Evolutionary conservation across 1,140 invertebrate species (phyloP), one percentile per base, ranked within the genome.

Genomic region (Ladona fulva): DNA sequence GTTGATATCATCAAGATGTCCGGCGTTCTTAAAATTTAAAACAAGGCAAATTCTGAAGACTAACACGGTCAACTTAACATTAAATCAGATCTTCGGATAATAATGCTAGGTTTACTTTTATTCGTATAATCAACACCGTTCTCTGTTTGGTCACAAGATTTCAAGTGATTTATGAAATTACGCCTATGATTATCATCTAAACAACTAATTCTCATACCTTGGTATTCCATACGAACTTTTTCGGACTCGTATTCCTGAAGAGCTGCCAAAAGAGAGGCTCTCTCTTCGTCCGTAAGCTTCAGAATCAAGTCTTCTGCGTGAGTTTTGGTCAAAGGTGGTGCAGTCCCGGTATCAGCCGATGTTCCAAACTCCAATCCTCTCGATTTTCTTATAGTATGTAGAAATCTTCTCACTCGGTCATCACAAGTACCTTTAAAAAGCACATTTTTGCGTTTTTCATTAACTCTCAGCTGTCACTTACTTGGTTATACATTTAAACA

Each of bases 221-320:
- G 91, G 82, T 90, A 93, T 82, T 90, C 89, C 77, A 90, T 90
- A 84, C 92, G 93, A 24, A 89, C 87, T 82, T 89, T 86, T 79
- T 90, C 89, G 0, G 92, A 92, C 83, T 93, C 88, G 82, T 88
- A 92, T 83, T 92, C 90, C 80, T 92, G 89, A 24, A 94, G 82
- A 0, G 91, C 90, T 24, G 84, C 82, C 74, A 90, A 86, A 24
- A 94, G 85, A 42, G 90, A 83, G 79, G 87, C 87, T 79, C 92
- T 86, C 82, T 93, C 92, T 78, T 92, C 91, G 22, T 87, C 84
- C 24, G 89, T 92, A 24, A 93, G 84, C 81, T 89, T 89, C 6
- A 90, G 81, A 1, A 90, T 88, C n/a, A 93, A 84, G 80, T 92
- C 89, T 79, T 90, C 89, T 0, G 91, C 92, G 81, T 91, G 90